A percentile compares a stretch with the other conserved stretches of the same genome.
Evolutionary conservation across 2,888 invertebrate genomes (phyloP).

Genomic region (Orthosia incerta): DNA sequence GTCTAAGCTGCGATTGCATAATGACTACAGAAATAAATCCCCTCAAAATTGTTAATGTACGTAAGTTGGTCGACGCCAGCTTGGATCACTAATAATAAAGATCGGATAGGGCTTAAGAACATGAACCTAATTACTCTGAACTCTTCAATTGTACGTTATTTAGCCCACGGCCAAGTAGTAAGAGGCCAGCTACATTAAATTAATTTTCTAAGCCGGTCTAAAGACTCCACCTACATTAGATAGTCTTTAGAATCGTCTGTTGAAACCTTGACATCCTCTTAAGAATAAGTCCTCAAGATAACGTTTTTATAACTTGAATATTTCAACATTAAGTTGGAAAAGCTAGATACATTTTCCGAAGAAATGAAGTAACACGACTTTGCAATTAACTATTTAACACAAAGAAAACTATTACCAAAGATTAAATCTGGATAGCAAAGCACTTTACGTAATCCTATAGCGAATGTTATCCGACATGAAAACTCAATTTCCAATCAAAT

Average conservation of each 20-base stretch:
- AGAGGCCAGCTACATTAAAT: conserved; percentile 22
- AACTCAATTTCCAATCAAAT: conserved; percentile 55
- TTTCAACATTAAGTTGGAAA: conserved; percentile 22
- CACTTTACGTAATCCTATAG: conserved; percentile 35
- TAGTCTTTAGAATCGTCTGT: conserved; percentile 6
- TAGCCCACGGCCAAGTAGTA: background rate
- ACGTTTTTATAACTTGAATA: conserved; percentile 28
- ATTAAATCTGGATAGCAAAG: conserved; percentile 32
- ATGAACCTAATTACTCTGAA: conserved; percentile 20
- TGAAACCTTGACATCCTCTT: background rate
- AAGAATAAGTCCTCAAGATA: conserved; percentile 36
- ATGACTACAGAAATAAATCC: background rate
- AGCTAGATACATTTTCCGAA: background rate
- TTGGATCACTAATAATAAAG: too few relatives aligned
- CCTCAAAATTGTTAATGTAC: background rate
- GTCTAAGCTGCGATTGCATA: background rate
- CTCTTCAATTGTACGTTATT: conserved; percentile 6
- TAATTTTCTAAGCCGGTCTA: conserved; percentile 18
- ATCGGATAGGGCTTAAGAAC: background rate
- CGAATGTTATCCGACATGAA: conserved; percentile 28
- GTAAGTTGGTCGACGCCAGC: background rate
- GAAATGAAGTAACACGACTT: conserved; percentile 26
- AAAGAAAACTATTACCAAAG: conserved; percentile 34
- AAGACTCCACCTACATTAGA: conserved; percentile 28
- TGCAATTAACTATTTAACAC: conserved; percentile 16